Percentiles rank a stretch among this genome's conserved stretches.
phyloP scores from a whole-genome alignment of 2,888 invertebrate genomes.

The Tipula helvola region DNA sequence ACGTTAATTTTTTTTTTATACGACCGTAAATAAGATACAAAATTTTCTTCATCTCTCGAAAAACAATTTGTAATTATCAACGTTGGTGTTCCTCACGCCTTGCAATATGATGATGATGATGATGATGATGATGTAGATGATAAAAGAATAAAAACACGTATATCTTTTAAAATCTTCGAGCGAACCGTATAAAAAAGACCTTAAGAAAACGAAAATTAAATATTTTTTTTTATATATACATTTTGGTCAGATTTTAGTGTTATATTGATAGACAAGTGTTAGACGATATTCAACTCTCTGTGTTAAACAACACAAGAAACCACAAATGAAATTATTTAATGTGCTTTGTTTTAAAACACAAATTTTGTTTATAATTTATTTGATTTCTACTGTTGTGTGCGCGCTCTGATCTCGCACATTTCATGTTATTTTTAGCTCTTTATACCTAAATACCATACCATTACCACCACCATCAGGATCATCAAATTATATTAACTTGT shows the following conservation, averaged over 20 bases:
- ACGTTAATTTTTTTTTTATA: background rate
- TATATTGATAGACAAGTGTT: conserved; percentile 4
- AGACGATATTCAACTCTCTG: background rate
- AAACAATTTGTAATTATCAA: conserved; percentile 26
- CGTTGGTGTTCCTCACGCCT: conserved; percentile 41
- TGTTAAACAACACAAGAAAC: background rate
- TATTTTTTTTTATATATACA: background rate
- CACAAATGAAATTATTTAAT: background rate
- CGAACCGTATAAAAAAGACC: background rate
- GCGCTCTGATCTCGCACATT: background rate
- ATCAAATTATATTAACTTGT: background rate
- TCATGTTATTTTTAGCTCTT: background rate
- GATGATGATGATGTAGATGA: conserved; percentile 12
- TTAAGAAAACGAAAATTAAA: conserved; percentile 4
- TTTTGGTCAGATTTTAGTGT: conserved; percentile 4
- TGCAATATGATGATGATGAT: conserved; percentile 23
- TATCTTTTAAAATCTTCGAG: background rate
- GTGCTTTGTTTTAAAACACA: background rate
- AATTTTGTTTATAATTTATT: background rate
- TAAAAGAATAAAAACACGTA: background rate
- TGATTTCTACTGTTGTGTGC: background rate
- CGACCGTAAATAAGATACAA: background rate
- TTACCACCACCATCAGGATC: background rate
- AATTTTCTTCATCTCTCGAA: background rate
- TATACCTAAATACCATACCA: background rate